These are phyloP conservation scores for Peromyscus aztecus DNA, from an alignment of 2,797 vertebrate species.

Conservation along the genomic window DNA sequence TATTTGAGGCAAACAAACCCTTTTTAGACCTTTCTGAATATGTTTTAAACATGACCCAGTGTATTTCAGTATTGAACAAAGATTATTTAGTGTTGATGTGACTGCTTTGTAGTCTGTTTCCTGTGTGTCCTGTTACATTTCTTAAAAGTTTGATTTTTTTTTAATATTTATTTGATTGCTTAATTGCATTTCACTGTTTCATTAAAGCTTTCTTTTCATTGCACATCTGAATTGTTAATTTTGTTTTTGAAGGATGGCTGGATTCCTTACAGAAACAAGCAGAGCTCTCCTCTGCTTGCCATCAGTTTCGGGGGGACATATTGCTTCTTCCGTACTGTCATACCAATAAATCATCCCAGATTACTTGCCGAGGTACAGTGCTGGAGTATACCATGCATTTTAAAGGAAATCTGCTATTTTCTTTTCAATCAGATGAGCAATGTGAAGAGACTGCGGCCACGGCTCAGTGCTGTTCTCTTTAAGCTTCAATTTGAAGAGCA, in stretches of 20 bases:
- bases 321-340: constrained; percentile 87
- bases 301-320: constrained; percentile 87
- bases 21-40: constrained; percentile 62
- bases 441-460: constrained; percentile 94
- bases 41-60: constrained; percentile 69
- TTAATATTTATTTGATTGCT: constrained; percentile 82
- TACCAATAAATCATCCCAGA: constrained; percentile 88
- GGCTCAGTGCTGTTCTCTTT: constrained; percentile 97
- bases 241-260: constrained; percentile 71
- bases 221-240: constrained; percentile 76
- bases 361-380: constrained; percentile 82
- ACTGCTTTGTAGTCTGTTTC: constrained; percentile 22
- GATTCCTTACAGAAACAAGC: constrained; percentile 78
- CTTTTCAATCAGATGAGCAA: constrained; percentile 95
- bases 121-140: constrained; percentile 78
- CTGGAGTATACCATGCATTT: constrained; percentile 86
- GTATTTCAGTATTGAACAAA: constrained; percentile 57
- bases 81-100: constrained; percentile 30
- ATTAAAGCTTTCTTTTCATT: constrained; percentile 83
- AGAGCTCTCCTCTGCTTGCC: constrained; percentile 85
- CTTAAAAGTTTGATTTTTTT: constrained; percentile 67
- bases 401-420: constrained; percentile 89
- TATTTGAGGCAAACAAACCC: constrained; percentile 73
- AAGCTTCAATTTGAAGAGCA: constrained; percentile 99
- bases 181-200: constrained; percentile 85